Base-by-base conservation (phyloP, 2,113 vertebrate genomes). In the Rhabdomys dilectus region DNA sequence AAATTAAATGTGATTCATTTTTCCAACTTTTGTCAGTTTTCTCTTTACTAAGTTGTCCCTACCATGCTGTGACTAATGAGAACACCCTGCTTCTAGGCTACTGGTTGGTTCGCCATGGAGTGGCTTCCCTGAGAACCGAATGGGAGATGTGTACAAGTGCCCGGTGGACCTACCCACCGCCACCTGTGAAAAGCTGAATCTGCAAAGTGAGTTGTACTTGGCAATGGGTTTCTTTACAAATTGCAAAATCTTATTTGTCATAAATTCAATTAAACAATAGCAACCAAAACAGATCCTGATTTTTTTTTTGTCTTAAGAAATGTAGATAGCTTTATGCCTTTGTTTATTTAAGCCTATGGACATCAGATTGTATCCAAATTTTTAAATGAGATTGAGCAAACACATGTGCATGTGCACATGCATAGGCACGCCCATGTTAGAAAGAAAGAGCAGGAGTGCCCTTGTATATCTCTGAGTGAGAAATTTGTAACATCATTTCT, bases 91-190 rank as follows among this genome's bases (percentile, higher is more conserved):
- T 95, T 98, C 66, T 96, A 99, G 99, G 99, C 97, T 99, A 87
- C 96, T 99, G 97, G 99, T 99, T 91, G 98, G 99, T 9, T 99
- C 99, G 86, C 99, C 99, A 1, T 99, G 99, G 99, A 99, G 99
- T 88, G 99, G 99, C 7, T 99, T 98, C 98, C 98, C 97, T 0
- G n/a, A 73, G 60, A 99, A 99, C 97, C 99, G 98, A 97, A 99
- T 98, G 97, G 99, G 99, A 77, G 99, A 99, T 96, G 98, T 99
- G 89, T 99, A 99, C 94, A 99, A 98, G 36, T 99, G 99, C 98
- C 98, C 98, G 36, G 95, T 99, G 68, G 96, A 93, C 53, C 97
- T 91, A 0, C 91, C 98, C 84, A 97, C 84, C 92, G 97, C 93
- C 66, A 98, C 81, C 8, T 99, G 99, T 91, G 98, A 99, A 93